Evolutionary conservation across 2,888 invertebrate genomes (phyloP).

Genomic region (Apantesis nais): DNA sequence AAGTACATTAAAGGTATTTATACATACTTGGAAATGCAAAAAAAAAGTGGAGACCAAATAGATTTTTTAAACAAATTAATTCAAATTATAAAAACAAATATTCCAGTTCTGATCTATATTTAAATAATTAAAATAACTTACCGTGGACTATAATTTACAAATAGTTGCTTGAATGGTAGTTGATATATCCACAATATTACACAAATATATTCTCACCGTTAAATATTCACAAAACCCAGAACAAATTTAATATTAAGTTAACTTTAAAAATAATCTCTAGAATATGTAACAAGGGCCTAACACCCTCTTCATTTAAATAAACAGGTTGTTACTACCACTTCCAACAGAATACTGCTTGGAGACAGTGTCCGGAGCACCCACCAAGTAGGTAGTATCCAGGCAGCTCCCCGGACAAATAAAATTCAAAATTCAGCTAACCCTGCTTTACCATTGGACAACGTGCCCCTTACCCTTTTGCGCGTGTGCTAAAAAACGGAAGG

Average conservation of each 20-base stretch:
- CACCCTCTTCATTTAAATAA: constrained; percentile 46
- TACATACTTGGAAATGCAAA: no score
- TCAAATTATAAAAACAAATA: neutral
- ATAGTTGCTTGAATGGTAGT: neutral
- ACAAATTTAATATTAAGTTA: constrained; percentile 9
- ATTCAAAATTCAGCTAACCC: constrained; percentile 69
- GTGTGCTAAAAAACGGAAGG: constrained; percentile 84
- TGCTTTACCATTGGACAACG: constrained; percentile 76
- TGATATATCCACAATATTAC: neutral
- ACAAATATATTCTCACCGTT: constrained; percentile 11
- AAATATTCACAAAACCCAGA: constrained; percentile 15
- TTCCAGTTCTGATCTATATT: neutral
- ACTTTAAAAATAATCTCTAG: constrained; percentile 3
- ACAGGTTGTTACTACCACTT: constrained; percentile 62
- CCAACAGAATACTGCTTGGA: constrained; percentile 64
- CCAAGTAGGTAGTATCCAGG: constrained; percentile 53
- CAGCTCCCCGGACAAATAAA: constrained; percentile 68
- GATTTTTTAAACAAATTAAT: neutral
- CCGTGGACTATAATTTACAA: neutral
- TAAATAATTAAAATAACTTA: neutral
- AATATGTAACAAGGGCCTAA: constrained; percentile 6
- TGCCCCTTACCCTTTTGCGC: constrained; percentile 78
- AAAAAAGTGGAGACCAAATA: no score
- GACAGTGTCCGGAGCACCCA: constrained; percentile 54
- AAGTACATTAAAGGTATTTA: no score